These are phyloP conservation scores for Pogonomyrmex barbatus DNA, from an alignment of 1,140 invertebrate genomes.

Conservation along the genomic window DNA sequence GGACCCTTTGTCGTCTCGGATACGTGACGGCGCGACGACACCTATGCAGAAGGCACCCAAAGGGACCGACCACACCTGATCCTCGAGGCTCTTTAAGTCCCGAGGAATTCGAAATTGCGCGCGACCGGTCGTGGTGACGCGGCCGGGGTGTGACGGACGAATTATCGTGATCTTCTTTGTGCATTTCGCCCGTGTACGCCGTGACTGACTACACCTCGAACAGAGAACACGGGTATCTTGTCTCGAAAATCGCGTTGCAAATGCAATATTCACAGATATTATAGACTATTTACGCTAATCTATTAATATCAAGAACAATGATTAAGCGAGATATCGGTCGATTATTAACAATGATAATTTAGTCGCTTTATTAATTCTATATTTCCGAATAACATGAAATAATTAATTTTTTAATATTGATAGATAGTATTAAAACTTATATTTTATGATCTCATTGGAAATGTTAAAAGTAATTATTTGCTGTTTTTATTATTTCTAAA, in stretches of 20 bases:
- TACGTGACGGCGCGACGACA: conserved; percentile 77
- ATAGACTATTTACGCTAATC: background rate
- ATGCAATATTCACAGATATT: background rate
- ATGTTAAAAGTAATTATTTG: background rate
- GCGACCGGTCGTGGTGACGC: background rate
- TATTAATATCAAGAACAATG: background rate
- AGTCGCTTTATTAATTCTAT: background rate
- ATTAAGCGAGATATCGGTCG: background rate
- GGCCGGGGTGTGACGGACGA: conserved; percentile 1
- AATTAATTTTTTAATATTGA: background rate
- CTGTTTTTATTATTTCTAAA: background rate
- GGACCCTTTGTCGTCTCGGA: conserved; percentile 80
- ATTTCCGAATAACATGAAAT: background rate
- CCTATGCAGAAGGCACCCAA: conserved; percentile 74
- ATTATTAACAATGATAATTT: background rate
- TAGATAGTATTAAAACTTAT: background rate
- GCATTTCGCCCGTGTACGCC: background rate
- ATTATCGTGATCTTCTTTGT: conserved; percentile 50
- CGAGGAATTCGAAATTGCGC: conserved; percentile 78
- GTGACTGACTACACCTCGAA: background rate
- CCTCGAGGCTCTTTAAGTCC: conserved; percentile 67
- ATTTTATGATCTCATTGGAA: background rate
- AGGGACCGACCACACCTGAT: conserved; percentile 81
- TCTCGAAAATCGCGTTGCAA: background rate
- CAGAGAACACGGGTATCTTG: background rate